Base-by-base conservation (phyloP, 2,888 invertebrate genomes). In the Cremastinae sp. region DNA sequence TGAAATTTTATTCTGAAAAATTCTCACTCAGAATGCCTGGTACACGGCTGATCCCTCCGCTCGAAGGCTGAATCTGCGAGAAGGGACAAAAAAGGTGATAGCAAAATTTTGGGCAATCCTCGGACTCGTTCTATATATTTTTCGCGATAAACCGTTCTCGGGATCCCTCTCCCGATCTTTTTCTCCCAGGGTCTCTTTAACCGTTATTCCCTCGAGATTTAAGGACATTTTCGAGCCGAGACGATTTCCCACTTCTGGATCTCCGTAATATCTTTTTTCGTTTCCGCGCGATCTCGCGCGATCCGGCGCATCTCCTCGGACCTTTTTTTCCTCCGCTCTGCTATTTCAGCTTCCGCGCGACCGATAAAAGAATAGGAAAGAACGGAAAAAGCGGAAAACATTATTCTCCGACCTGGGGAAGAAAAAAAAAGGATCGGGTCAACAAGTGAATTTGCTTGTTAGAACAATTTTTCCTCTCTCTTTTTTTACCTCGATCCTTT, bases 181-280 rank as follows among this genome's bases (percentile, higher is more conserved):
- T 45, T 55, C 41, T 66, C 45, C 35, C 65, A 10, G 7, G n/a
- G 3, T 18, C 18, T 37, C 12, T 45, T 68, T 58, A 53, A 45
- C 47, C 59, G 58, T 58, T 55, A 59, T 65, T 66, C 61, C 56
- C 71, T 22, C 22, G 58, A 72, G 75, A 75, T 75, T 75, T 75
- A 75, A 68, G 68, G 72, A 72, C 66, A 59, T 66, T 62, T 56
- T 66, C 35, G 71, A 22, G 68, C 61, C 28, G 35, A 62, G 61
- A 66, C 58, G 55, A 55, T 61, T 49, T 64, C 64, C 43, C 55
- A 39, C 64, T 22, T 49, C 56, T 58, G 28, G 28, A 43, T 55
- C 58, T 51, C 9, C 41, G 20, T 75, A 65, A 75, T 61, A 71
- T 59, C 58, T 69, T 43, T 59, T 45, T n/a, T n/a, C 41, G 41